These are phyloP conservation scores for Plecturocebus donacophilus DNA, from an alignment of 2,113 vertebrate species.

Conservation along the genomic window DNA sequence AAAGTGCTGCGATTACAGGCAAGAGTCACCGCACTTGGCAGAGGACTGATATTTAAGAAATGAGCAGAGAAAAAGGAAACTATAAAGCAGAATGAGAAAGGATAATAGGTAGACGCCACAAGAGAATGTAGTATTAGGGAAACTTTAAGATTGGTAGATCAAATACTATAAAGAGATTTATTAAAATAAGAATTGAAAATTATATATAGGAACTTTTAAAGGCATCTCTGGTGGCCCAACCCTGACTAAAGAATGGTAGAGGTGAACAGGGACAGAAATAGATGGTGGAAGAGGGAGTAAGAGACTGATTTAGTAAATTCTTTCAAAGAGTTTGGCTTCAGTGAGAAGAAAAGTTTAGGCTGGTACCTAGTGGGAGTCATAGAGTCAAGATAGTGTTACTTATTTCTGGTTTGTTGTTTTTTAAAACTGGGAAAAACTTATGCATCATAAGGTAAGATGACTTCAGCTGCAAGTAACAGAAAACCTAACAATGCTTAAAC, in stretches of 20 bases:
- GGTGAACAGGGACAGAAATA: background rate
- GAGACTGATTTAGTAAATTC: background rate
- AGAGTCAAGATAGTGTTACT: background rate
- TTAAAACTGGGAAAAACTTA: background rate
- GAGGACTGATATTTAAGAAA: slow-evolving; percentile 10
- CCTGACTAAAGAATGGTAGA: background rate
- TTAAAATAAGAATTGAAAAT: slow-evolving; percentile 14
- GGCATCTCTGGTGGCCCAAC: background rate
- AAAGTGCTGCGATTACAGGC: too few relatives aligned
- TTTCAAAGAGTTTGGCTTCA: background rate
- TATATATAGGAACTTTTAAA: background rate
- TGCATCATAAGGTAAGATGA: background rate
- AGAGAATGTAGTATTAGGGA: background rate
- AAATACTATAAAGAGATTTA: background rate
- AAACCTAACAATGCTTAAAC: background rate
- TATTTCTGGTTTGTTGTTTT: background rate
- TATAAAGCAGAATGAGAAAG: background rate
- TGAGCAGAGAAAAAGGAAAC: background rate
- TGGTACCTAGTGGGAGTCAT: background rate
- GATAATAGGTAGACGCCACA: background rate
- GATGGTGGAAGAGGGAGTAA: background rate
- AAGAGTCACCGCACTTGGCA: too few relatives aligned
- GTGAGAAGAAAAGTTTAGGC: background rate
- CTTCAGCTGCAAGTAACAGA: slow-evolving; percentile 16
- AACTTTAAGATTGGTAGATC: background rate